Evolutionary conservation across 2,113 vertebrate genomes (phyloP).

Genomic region (Bubo scandiacus): DNA sequence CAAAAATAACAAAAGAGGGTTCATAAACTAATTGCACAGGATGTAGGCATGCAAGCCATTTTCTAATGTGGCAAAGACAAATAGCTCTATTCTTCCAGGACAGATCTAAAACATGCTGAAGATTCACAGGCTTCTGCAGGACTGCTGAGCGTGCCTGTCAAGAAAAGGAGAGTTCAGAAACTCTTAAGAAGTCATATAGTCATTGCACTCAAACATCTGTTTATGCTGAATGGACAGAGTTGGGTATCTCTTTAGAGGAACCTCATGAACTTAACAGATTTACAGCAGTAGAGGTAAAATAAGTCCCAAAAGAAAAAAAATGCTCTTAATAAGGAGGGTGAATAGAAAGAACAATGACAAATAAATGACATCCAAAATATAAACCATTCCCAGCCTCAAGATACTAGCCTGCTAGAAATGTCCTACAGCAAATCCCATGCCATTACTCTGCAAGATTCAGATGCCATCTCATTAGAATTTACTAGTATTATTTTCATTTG

Average conservation of each 20-base stretch:
- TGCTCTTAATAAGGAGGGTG: not conserved
- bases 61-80: constrained; percentile 56
- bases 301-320: not conserved
- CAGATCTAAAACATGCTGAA: constrained; percentile 42
- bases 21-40: constrained; percentile 54
- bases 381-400: constrained; percentile 21
- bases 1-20: constrained; percentile 58
- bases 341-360: constrained; percentile 46
- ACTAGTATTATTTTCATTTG: not conserved
- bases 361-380: not conserved
- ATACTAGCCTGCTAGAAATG: not conserved
- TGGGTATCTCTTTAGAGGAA: not conserved
- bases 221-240: not conserved
- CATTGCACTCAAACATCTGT: not conserved
- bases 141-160: not conserved
- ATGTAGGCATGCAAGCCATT: constrained; percentile 52
- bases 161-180: not conserved
- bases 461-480: not conserved
- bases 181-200: not conserved
- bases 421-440: not conserved
- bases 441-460: not conserved
- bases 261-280: not conserved
- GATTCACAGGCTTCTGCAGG: constrained; percentile 30
- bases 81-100: constrained; percentile 52
- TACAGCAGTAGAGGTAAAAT: not conserved